Evolutionary conservation across 2,113 vertebrate genomes (phyloP).

Genomic region (Hippocampus zosterae): DNA sequence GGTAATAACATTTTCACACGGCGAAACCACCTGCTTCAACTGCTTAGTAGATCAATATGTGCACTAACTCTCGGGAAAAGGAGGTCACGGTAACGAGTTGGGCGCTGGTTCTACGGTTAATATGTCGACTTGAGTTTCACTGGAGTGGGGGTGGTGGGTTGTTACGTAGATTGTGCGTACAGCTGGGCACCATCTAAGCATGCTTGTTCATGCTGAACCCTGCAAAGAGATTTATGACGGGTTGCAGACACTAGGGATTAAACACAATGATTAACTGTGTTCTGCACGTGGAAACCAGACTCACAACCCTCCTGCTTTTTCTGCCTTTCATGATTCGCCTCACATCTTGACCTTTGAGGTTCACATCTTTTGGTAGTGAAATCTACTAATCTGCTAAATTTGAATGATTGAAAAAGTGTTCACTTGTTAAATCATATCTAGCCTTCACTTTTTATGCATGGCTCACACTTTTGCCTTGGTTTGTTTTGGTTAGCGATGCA

Average conservation of each 20-base stretch:
- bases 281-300: conserved; percentile 49
- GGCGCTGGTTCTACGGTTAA: conserved; percentile 23
- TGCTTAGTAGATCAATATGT: conserved; percentile 52
- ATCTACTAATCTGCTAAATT: neutral
- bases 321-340: conserved; percentile 11
- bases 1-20: conserved; percentile 39
- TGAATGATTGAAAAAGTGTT: conserved; percentile 46
- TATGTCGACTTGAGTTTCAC: conserved; percentile 28
- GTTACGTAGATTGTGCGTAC: conserved; percentile 26
- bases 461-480: conserved; percentile 38
- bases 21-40: conserved; percentile 29
- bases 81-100: conserved; percentile 48
- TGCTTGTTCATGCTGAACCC: conserved; percentile 38
- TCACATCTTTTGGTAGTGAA: conserved; percentile 8
- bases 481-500: conserved; percentile 29
- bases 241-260: conserved; percentile 58
- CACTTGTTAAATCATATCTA: conserved; percentile 37
- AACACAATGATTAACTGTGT: conserved; percentile 50
- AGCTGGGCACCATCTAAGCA: conserved; percentile 44
- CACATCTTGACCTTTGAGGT: conserved; percentile 21
- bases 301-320: conserved; percentile 18
- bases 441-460: conserved; percentile 47
- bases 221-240: conserved; percentile 58
- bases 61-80: conserved; percentile 37
- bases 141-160: neutral